Base-by-base conservation (phyloP, 2,797 vertebrate species). In the Eidolon dupreanum region DNA sequence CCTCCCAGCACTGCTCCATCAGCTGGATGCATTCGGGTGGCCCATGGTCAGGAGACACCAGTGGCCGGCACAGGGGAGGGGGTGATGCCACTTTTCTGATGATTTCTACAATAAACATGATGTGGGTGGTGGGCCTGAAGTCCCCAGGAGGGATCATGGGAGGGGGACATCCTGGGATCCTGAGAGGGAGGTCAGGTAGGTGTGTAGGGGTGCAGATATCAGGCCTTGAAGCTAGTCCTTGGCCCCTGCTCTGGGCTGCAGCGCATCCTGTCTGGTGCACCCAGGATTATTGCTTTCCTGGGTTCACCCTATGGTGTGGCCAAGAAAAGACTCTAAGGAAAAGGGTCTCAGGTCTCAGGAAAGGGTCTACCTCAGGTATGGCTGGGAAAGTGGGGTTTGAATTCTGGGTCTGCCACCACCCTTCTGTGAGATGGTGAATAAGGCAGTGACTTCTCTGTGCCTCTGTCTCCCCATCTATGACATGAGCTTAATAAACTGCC, bases 1-100 rank as follows among this genome's bases (percentile, higher is more conserved):
- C 99, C 26, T 98, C 98, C 99, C 99, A 99, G 98, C 99, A 99
- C 33, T 99, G 99, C 82, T 99, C 99, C 99, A 99, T 99, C 68
- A 99, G 97, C 96, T 99, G 99, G 97, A 99, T 99, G 73, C 99
- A 99, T 85, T 99, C 99, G 1, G 98, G 43, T 0, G 99, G 99
- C 12, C 99, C 99, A 0, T 98, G 98, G 95, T 99, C 99, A 0
- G 98, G 98, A 38, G 99, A 98, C 94, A 99, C 98, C 28, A 97
- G 97, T 0, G 99, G 99, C 0, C 99, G 98, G 79, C 98, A 99
- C 96, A 99, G 90, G 2, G 99, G 99, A 68, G 99, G 99, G 4
- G 99, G 99, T 16, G 98, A 99, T 43, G 97, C 96, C 70, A 99
- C 93, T 97, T 99, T 99, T 97, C 98, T 98, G 70, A 99, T 96